A percentile compares a stretch with the other conserved stretches of the same genome.
Evolutionary conservation across 2,797 vertebrate species (phyloP).

Genomic region (Furcifer pardalis): DNA sequence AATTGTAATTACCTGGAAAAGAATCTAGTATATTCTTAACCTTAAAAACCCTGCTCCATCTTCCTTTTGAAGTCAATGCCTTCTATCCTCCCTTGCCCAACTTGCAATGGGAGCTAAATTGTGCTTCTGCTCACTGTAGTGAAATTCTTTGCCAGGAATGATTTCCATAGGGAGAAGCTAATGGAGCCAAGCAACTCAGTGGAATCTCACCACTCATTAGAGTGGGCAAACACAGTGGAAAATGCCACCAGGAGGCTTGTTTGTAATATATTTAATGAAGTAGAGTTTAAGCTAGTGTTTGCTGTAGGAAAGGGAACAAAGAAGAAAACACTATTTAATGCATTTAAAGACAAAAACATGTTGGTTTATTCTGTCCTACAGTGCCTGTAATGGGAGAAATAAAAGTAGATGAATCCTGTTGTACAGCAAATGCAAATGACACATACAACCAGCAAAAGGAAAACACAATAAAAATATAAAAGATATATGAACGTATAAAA

Average conservation of each 20-base stretch:
- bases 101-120: conserved; percentile 1
- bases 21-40: neutral
- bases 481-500: neutral
- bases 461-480: neutral
- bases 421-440: neutral
- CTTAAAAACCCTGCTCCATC: neutral
- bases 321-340: neutral
- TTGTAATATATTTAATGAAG: conserved; percentile 17
- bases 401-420: neutral
- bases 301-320: neutral
- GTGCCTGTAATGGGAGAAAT: neutral
- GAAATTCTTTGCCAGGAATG: neutral
- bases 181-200: conserved; percentile 8
- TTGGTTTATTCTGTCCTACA: neutral
- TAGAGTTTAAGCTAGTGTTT: conserved; percentile 20
- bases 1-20: conserved; percentile 6
- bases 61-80: conserved; percentile 2
- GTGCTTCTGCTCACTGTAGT: neutral
- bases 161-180: neutral
- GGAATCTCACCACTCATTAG: conserved; percentile 13
- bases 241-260: neutral
- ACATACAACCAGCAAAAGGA: neutral
- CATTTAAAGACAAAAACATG: neutral
- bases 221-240: neutral
- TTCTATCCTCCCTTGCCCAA: neutral